Evolutionary conservation across 1,140 invertebrate genomes (phyloP), one percentile per base, ranked within the genome.

Genomic region (Trachymyrmex cornetzi): DNA sequence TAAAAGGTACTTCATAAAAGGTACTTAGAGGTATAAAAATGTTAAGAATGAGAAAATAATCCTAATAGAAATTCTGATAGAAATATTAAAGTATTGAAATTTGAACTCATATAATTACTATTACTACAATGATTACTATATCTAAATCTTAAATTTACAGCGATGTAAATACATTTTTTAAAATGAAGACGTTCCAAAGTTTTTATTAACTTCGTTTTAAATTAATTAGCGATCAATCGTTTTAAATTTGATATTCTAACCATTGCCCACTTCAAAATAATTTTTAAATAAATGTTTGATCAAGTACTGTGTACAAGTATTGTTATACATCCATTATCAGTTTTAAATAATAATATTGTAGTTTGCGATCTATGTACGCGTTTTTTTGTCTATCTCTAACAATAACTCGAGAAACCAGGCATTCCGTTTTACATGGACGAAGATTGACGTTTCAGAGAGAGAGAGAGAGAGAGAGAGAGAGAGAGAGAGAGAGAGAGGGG

Each of bases 311-410:
- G 12, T 38, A 57, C n/a, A 16, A 61, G n/a, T 24, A 55, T 14
- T 24, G 38, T 1, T 48, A 14, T 19, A n/a, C 9, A 12, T 59
- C 67, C 0, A 57, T 22, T 59, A 59, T 72, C 53, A 19, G 34
- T 11, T 82, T 72, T 22, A 72, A 82, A 82, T 59, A 81, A 38
- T 55, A 48, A 48, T 22, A 80, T 80, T 38, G 30, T 38, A 30
- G 12, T 66, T 79, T 48, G 12, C 9, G 64, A 69, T 2, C 22
- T 34, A 48, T 24, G 19, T 48, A 27, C 12, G n/a, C 24, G 38
- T 72, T 82, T 59, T 30, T 38, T 48, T 61, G 22, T 22, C 11
- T n/a, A 44, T 30, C 5, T 14, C 63, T 55, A 44, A 12, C 12
- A 77, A 22, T 27, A 27, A 16, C 22, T 34, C 48, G 22, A 71